These are phyloP conservation scores for Eolophus roseicapilla DNA, from an alignment of 2,113 vertebrate genomes.

Conservation along the genomic window DNA sequence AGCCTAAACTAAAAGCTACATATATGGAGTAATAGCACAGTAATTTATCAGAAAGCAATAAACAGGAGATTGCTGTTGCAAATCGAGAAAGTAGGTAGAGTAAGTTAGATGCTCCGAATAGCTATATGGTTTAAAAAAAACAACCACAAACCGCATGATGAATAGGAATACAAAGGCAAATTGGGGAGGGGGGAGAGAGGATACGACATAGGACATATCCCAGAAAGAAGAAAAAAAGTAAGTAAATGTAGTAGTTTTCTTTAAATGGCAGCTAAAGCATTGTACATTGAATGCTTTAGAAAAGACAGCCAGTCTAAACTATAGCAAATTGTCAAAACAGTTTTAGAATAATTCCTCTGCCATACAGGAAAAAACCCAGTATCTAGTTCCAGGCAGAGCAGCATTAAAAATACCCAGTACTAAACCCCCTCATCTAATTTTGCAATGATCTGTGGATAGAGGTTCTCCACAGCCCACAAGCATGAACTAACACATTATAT, in stretches of 20 bases:
- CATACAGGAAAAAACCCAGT: neutral
- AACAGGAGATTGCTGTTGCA: neutral
- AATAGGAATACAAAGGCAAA: neutral
- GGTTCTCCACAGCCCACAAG: neutral
- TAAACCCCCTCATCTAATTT: neutral
- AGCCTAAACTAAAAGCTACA: neutral
- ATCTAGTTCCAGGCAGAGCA: neutral
- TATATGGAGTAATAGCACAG: neutral
- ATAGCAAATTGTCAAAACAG: conserved; percentile 5
- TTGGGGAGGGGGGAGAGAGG: neutral
- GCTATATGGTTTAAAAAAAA: neutral
- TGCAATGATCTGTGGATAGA: neutral
- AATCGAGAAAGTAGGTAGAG: neutral
- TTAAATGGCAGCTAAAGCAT: neutral
- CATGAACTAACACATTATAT: neutral
- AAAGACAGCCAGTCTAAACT: neutral
- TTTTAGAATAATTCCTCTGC: conserved; percentile 4
- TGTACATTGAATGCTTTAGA: neutral
- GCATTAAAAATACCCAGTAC: neutral
- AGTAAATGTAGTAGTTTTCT: neutral
- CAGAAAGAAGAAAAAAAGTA: neutral
- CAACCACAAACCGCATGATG: neutral
- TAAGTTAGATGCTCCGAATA: neutral
- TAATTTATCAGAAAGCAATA: neutral
- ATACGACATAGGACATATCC: neutral